phyloP scores from a whole-genome alignment of 2,888 invertebrate species.

The Hofmannophila pseudospretella region DNA sequence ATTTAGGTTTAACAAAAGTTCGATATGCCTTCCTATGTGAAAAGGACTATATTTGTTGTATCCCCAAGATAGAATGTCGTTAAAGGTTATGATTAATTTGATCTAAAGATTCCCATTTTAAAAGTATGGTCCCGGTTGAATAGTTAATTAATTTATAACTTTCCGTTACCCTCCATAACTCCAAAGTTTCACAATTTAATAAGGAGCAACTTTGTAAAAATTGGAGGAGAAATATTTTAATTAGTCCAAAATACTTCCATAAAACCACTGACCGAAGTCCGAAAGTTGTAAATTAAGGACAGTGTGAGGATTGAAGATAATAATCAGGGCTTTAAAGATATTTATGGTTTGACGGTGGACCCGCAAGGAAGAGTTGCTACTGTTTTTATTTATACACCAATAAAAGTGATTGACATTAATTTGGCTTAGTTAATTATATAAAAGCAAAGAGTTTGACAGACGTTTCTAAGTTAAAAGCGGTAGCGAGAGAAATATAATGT shows the following conservation, averaged over 20 bases:
- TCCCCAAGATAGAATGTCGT: too few species aligned
- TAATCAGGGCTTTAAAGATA: conserved; percentile 49
- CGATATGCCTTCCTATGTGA: background rate
- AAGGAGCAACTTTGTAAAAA: conserved; percentile 39
- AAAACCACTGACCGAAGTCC: conserved; percentile 48
- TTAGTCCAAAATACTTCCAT: conserved; percentile 65
- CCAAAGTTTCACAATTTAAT: conserved; percentile 23
- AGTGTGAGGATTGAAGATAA: conserved; percentile 47
- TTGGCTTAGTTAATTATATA: conserved; percentile 40
- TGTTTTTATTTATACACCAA: conserved; percentile 64
- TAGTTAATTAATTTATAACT: conserved; percentile 51
- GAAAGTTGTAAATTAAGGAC: conserved; percentile 55
- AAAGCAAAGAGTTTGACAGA: conserved; percentile 18
- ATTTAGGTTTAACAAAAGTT: too few species aligned
- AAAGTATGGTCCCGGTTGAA: conserved; percentile 21
- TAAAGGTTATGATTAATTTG: too few species aligned
- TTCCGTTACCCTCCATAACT: conserved; percentile 28
- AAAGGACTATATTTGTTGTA: too few species aligned
- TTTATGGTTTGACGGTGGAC: conserved; percentile 48
- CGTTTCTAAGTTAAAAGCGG: conserved; percentile 14
- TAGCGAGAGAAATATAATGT: conserved; percentile 15
- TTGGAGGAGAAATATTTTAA: conserved; percentile 52
- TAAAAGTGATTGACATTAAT: conserved; percentile 70
- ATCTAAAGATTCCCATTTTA: too few species aligned
- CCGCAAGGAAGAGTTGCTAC: conserved; percentile 44